Evolutionary conservation across 2,113 vertebrate species (phyloP).

Genomic region (Phalacrocorax aristotelis): DNA sequence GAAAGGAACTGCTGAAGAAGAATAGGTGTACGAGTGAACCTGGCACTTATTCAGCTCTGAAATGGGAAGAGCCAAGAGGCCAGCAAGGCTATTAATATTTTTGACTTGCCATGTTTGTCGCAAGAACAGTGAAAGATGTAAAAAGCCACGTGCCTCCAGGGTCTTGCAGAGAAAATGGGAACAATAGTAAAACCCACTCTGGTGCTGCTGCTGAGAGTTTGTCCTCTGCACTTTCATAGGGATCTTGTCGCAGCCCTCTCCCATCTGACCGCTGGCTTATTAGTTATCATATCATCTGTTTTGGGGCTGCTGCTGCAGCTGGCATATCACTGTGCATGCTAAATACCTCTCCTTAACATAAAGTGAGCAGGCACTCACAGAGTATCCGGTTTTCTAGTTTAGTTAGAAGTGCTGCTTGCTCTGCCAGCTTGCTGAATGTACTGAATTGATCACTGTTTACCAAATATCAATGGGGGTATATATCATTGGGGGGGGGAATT

Average conservation of each 20-base stretch:
- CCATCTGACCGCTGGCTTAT: background rate
- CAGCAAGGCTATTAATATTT: constrained; percentile 11
- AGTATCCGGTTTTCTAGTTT: background rate
- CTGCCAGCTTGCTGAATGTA: constrained; percentile 11
- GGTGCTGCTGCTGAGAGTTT: background rate
- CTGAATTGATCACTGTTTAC: background rate
- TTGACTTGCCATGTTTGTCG: background rate
- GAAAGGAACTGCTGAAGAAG: background rate
- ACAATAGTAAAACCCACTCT: background rate
- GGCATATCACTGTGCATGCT: background rate
- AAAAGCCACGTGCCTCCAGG: background rate
- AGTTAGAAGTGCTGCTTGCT: background rate
- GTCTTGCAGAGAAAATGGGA: constrained; percentile 18
- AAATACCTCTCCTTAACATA: background rate
- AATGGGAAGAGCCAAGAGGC: background rate
- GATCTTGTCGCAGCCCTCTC: background rate
- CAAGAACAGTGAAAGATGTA: constrained; percentile 9
- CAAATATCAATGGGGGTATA: background rate
- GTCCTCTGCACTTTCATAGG: background rate
- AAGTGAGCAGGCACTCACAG: background rate
- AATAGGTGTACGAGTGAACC: background rate
- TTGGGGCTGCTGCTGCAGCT: background rate
- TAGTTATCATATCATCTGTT: background rate
- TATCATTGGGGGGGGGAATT: background rate
- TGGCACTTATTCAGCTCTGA: background rate